Evolutionary conservation across 2,888 invertebrate species (phyloP).

Genomic region (Bombyx huttoni): DNA sequence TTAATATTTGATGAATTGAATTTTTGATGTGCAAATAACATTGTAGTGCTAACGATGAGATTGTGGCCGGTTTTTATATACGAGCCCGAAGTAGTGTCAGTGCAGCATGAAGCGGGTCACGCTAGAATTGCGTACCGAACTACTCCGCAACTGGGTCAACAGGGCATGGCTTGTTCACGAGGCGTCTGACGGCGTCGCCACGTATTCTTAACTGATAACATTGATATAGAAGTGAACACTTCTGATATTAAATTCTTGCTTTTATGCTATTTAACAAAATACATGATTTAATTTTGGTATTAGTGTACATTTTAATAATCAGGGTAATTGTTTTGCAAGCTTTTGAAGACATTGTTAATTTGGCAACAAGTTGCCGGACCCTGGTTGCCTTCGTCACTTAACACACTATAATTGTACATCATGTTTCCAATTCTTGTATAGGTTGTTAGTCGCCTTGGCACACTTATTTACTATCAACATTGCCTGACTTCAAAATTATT

Average conservation of each 20-base stretch:
- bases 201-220: slow-evolving; percentile 4
- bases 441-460: slow-evolving; percentile 53
- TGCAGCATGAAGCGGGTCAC: slow-evolving; percentile 46
- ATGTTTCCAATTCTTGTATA: slow-evolving; percentile 49
- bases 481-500: slow-evolving; percentile 28
- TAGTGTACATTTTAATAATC: neutral
- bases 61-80: slow-evolving; percentile 11
- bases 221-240: neutral
- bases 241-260: neutral
- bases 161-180: slow-evolving; percentile 49
- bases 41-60: slow-evolving; percentile 5
- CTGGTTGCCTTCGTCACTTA: slow-evolving; percentile 24
- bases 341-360: slow-evolving; percentile 18
- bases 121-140: slow-evolving; percentile 63
- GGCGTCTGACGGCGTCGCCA: slow-evolving; percentile 26
- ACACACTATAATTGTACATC: slow-evolving; percentile 48
- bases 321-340: neutral
- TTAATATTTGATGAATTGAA: too few species aligned
- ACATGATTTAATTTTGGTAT: neutral
- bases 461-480: slow-evolving; percentile 47
- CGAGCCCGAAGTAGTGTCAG: slow-evolving; percentile 8
- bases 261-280: neutral
- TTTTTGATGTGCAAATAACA: too few species aligned
- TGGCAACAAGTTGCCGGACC: slow-evolving; percentile 24
- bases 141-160: slow-evolving; percentile 63